These are phyloP conservation scores for Antennarius maculatus DNA, from an alignment of 2,797 vertebrate genomes.

Conservation along the genomic window DNA sequence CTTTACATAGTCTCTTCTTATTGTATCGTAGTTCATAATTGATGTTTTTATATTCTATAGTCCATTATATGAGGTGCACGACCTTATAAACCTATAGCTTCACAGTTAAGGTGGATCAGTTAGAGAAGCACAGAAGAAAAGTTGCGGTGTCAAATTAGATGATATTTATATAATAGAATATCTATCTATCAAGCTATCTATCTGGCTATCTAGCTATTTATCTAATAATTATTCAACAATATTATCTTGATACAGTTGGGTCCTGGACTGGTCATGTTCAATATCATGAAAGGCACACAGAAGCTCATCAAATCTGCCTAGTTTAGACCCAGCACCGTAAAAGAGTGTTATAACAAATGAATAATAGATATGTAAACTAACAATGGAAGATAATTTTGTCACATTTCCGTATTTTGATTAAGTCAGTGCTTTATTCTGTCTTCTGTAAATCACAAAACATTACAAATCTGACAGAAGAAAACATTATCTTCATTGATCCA, in stretches of 20 bases:
- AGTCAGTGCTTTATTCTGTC: background rate
- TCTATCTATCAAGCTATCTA: conserved; percentile 23
- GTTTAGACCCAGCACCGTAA: conserved; percentile 24
- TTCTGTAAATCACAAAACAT: conserved; percentile 5
- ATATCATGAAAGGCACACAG: conserved; percentile 35
- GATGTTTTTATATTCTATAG: conserved; percentile 34
- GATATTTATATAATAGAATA: conserved; percentile 11
- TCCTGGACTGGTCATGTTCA: conserved; percentile 44
- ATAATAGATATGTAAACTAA: conserved; percentile 28
- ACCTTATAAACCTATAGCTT: conserved; percentile 21
- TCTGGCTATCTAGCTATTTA: background rate
- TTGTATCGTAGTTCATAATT: conserved; percentile 34
- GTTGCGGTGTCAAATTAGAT: too few relatives aligned
- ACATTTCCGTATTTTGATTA: conserved; percentile 13
- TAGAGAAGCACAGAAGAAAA: background rate
- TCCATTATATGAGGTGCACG: conserved; percentile 29
- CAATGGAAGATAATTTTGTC: background rate
- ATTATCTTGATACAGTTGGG: background rate
- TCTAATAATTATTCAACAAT: too few relatives aligned
- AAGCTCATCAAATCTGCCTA: conserved; percentile 31
- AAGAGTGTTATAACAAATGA: conserved; percentile 18
- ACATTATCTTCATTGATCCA: conserved; percentile 12
- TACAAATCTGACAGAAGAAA: conserved; percentile 6
- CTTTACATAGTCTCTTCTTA: conserved; percentile 11
- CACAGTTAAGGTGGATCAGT: conserved; percentile 19